Base-by-base conservation (phyloP, 2,888 invertebrate genomes). In the Erannis defoliaria region DNA sequence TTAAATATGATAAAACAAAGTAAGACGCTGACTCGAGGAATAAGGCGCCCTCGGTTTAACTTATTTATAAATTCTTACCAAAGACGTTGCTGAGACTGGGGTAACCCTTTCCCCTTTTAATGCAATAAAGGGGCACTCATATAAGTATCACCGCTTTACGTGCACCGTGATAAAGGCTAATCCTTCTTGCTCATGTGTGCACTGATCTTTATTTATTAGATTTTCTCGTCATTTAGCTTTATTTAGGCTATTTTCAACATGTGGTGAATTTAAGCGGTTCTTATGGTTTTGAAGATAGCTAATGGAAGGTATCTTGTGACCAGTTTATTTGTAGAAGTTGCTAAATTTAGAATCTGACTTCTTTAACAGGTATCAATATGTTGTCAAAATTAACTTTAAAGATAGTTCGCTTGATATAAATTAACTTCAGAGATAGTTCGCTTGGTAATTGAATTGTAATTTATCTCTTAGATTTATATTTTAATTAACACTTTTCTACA, bases 1-100 rank as follows among this genome's bases (percentile, higher is more conserved):
- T 93, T 93, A 92, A 93, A 93, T 93, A 92, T 93, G 92, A 93
- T 93, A 93, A 91, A 93, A 93, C 92, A 91, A 90, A 90, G 89
- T 88, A 81, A 85, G 87, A 86, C 81, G 86, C 77, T 65, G 82
- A 85, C 81, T 80, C 84, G 85, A 86, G 88, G 89, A 90, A 90
- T 88, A 84, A 86, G 89, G 90, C 86, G 84, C 77, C 79, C 62
- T 50, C 73, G 78, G 75, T 83, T 85, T 92, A 91, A 92, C 90
- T 93, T 92, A 93, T 93, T 93, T 93, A 92, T 89, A 89, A 90
- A 93, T 91, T 90, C 89, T 90, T 89, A 82, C 79, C 81, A 56
- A 76, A 86, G 86, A 86, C 84, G 85, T 71, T 78, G 72, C 79
- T 78, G 77, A 81, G 77, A 76, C 74, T 73, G 74, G 74, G 74